Percentiles rank a stretch among this genome's conserved stretches.
Conservation (phyloP, 2,888 invertebrate species). For the Romanomermis culicivorax region DNA sequence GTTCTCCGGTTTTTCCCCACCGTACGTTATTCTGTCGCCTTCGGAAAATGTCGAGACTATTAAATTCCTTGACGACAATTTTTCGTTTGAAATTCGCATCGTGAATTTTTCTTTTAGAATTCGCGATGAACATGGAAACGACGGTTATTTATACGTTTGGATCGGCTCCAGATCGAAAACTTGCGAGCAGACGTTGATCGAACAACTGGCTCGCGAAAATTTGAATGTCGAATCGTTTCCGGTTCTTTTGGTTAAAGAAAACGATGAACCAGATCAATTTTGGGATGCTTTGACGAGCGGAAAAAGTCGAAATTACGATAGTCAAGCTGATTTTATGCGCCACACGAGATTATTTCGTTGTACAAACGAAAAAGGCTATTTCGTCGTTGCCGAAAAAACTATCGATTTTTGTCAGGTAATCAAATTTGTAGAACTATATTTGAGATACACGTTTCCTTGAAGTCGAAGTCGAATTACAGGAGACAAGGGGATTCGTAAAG, state of each 20-base stretch:
- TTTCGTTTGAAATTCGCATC: too few species aligned
- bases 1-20: too few species aligned
- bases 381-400: slow-evolving; percentile 95
- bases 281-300: slow-evolving; percentile 11
- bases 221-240: slow-evolving; percentile 11
- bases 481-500: too few species aligned
- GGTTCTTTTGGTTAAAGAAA: slow-evolving; percentile 15
- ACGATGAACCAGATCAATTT: slow-evolving; percentile 16
- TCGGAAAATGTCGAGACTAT: too few species aligned
- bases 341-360: slow-evolving; percentile 83
- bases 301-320: slow-evolving; percentile 15
- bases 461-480: too few species aligned
- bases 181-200: slow-evolving; percentile 6
- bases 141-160: slow-evolving; percentile 11
- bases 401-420: slow-evolving; percentile 87
- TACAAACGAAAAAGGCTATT: slow-evolving; percentile 97
- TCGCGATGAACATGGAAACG: slow-evolving; percentile 11
- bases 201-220: slow-evolving; percentile 11
- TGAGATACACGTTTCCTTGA: too few species aligned
- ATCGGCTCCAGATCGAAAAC: slow-evolving; percentile 10
- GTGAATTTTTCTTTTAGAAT: too few species aligned
- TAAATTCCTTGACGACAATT: too few species aligned
- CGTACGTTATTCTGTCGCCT: too few species aligned
- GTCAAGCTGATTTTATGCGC: slow-evolving; percentile 67
- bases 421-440: too few species aligned